Evolutionary conservation across 2,888 invertebrate genomes (phyloP), one percentile per base, ranked within the genome.

Genomic region (Cabera pusaria): DNA sequence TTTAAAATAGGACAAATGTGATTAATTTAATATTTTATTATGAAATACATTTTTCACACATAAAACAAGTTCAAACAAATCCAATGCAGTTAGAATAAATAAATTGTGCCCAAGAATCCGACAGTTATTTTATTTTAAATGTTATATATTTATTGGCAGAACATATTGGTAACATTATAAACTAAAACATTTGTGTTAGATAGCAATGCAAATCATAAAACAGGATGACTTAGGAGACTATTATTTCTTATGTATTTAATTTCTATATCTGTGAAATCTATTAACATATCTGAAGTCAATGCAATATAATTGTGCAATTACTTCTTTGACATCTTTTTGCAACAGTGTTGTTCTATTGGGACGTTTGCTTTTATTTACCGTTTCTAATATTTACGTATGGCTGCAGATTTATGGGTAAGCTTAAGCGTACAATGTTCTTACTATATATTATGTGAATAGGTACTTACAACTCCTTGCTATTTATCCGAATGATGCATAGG

Each of bases 391-490:
- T n/a, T n/a, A n/a, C n/a, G n/a, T n/a, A n/a, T n/a, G n/a, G n/a
- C n/a, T n/a, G n/a, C n/a, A n/a, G n/a, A n/a, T n/a, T n/a, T n/a
- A n/a, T n/a, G n/a, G n/a, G n/a, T n/a, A n/a, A n/a, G n/a, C n/a
- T n/a, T n/a, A n/a, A n/a, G n/a, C n/a, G n/a, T n/a, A n/a, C n/a
- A n/a, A n/a, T n/a, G n/a, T n/a, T n/a, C n/a, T n/a, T n/a, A n/a
- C n/a, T n/a, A n/a, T n/a, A n/a, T n/a, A n/a, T n/a, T n/a, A n/a
- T n/a, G n/a, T n/a, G n/a, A n/a, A n/a, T n/a, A n/a, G n/a, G 74
- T 86, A 88, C 87, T 88, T 83, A 88, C 87, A 82, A 86, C 80
- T 84, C 86, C 86, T 74, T 88, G 87, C 87, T 88, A 81, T 63
- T 78, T 44, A 42, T 53, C 53, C 83, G 79, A 71, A 70, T 61